These are phyloP conservation scores for Conops quadrifasciatus DNA, from an alignment of 2,888 invertebrate species.

Conservation along the genomic window DNA sequence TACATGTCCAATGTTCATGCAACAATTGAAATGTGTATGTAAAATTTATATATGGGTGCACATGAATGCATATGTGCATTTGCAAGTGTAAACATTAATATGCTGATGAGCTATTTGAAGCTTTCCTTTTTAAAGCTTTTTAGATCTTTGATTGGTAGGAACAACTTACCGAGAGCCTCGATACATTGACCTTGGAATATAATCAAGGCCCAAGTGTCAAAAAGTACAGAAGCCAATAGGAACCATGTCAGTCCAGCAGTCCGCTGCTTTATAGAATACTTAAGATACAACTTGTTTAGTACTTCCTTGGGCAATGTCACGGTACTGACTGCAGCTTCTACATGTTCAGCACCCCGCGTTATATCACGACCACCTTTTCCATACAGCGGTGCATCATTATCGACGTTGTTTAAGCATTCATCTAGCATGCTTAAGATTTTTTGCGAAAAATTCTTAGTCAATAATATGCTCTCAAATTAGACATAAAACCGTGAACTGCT, in stretches of 20 bases:
- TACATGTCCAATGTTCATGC: no score
- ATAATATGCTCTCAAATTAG: conserved; percentile 17
- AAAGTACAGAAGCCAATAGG: conserved; percentile 72
- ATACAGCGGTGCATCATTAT: conserved; percentile 40
- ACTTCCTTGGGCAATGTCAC: conserved; percentile 68
- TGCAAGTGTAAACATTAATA: no score
- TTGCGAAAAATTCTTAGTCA: conserved; percentile 24
- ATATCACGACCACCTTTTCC: conserved; percentile 37
- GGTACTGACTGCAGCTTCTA: conserved; percentile 48
- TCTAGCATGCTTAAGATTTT: conserved; percentile 40
- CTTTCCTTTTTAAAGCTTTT: background rate
- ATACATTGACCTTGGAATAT: conserved; percentile 68
- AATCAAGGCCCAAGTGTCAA: conserved; percentile 71
- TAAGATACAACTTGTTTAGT: conserved; percentile 75
- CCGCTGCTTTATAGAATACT: conserved; percentile 77
- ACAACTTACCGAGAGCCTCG: conserved; percentile 58
- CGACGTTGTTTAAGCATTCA: conserved; percentile 34
- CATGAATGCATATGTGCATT: no score
- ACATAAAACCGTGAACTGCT: background rate
- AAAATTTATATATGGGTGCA: no score
- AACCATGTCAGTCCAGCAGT: conserved; percentile 77
- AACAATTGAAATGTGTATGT: no score
- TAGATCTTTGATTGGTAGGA: background rate
- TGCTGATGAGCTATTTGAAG: no score
- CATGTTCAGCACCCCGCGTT: conserved; percentile 44